Base-by-base conservation (phyloP, 2,888 invertebrate species). In the Dicyrtomina minuta region DNA sequence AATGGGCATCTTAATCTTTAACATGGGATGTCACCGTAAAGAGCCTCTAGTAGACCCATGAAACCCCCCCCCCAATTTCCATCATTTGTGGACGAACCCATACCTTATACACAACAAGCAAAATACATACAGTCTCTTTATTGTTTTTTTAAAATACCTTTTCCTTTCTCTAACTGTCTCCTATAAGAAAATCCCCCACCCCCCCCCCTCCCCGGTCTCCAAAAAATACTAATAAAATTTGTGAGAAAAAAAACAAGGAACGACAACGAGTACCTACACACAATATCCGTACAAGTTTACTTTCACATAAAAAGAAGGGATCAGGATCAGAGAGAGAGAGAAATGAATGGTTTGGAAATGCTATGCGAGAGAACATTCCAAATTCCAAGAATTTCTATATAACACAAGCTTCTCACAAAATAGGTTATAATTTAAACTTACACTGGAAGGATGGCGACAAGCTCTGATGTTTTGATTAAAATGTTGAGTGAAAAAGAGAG, bases 381-480 rank as follows among this genome's bases (percentile, higher is more conserved):
- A 41, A 43, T n/a, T 44, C 13, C 26, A 15, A 41, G 22, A 60
- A 43, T 44, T 33, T 60, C 24, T 22, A n/a, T 46, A n/a, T 49
- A 33, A 22, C 17, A 13, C 22, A 8, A 24, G 13, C 33, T 24
- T 27, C 12, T 55, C 26, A 24, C 15, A 24, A 60, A 60, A 60
- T 44, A 24, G 60, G 43, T 60, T 41, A 60, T 60, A 60, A 60
- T 60, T 60, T 60, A 60, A 60, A 22, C 24, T 10, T 60, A 44
- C 12, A 49, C 13, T 22, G 5, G 20, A 60, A 43, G n/a, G 20
- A 43, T 24, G 12, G 60, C 43, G 60, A 60, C 60, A 60, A 44
- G 44, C 22, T 20, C 15, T 44, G 60, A 60, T 60, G 60, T 60
- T 60, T 60, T 43, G 60, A 60, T 60, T 60, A 60, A 60, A 60